Evolutionary conservation across 1,140 invertebrate genomes (phyloP).

Genomic region (Nasonia vitripennis): DNA sequence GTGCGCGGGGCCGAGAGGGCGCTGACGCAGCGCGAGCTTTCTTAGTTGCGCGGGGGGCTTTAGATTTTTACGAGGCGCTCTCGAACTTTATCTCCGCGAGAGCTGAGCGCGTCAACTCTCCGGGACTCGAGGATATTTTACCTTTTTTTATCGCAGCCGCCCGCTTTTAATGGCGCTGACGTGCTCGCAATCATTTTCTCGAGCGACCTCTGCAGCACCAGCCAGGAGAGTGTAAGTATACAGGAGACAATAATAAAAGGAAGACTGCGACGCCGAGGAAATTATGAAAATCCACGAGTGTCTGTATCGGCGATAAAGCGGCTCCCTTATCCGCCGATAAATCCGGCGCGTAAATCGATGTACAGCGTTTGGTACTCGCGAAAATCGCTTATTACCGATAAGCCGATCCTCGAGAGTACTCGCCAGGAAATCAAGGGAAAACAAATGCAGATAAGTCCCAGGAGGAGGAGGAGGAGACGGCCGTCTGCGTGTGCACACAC

Average conservation of each 20-base stretch:
- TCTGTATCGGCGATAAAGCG: not conserved
- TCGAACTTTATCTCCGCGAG: slow-evolving; percentile 30
- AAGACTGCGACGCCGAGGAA: not conserved
- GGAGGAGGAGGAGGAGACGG: not conserved
- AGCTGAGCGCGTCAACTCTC: not conserved
- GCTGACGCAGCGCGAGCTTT: slow-evolving; percentile 37
- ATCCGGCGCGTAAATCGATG: not conserved
- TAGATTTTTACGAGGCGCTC: slow-evolving; percentile 40
- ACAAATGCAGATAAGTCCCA: not conserved
- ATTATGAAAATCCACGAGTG: slow-evolving; percentile 12
- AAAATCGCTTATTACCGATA: slow-evolving; percentile 12
- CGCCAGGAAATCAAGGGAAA: not conserved
- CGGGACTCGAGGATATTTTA: slow-evolving; percentile 19
- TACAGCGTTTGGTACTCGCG: slow-evolving; percentile 10
- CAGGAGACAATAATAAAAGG: slow-evolving; percentile 1
- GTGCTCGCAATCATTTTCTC: slow-evolving; percentile 35
- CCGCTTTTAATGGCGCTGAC: slow-evolving; percentile 17
- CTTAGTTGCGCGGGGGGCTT: slow-evolving; percentile 30
- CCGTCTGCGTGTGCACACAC: not conserved
- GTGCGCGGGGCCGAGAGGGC: not conserved
- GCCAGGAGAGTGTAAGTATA: not conserved
- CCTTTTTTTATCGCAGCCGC: slow-evolving; percentile 23
- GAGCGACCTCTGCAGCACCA: not conserved
- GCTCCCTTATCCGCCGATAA: not conserved
- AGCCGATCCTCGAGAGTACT: not conserved